A percentile compares a stretch with the other conserved stretches of the same genome.
These are phyloP conservation scores for Plagodis pulveraria DNA, from an alignment of 2,888 invertebrate species.

Conservation along the genomic window DNA sequence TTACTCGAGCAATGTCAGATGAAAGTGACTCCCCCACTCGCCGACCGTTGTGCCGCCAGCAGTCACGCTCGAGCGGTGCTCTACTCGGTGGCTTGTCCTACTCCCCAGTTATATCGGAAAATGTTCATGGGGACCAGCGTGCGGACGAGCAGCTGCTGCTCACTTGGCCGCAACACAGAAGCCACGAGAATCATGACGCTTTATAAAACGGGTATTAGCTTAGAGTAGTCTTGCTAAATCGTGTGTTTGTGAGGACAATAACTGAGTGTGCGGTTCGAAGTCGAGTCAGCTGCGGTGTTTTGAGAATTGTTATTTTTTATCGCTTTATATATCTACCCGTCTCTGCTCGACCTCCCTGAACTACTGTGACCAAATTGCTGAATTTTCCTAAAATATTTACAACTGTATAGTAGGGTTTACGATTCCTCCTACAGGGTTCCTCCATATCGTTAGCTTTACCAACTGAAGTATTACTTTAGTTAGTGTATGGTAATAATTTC, in stretches of 20 bases:
- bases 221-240: conserved; percentile 53
- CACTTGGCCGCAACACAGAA: conserved; percentile 80
- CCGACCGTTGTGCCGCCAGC: conserved; percentile 76
- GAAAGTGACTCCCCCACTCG: conserved; percentile 87
- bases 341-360: conserved; percentile 61
- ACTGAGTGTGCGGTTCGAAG: conserved; percentile 65
- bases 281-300: conserved; percentile 67
- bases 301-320: conserved; percentile 63
- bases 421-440: conserved; percentile 82
- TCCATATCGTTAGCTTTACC: conserved; percentile 84
- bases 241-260: conserved; percentile 71
- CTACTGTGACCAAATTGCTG: conserved; percentile 73
- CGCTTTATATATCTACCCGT: conserved; percentile 64
- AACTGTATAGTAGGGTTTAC: conserved; percentile 70
- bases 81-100: conserved; percentile 74
- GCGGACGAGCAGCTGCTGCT: conserved; percentile 82
- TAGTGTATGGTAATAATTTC: conserved; percentile 70
- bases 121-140: conserved; percentile 56
- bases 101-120: conserved; percentile 73
- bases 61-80: conserved; percentile 80
- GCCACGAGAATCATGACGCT: conserved; percentile 63
- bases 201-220: conserved; percentile 72
- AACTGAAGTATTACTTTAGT: conserved; percentile 81
- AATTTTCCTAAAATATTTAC: conserved; percentile 70
- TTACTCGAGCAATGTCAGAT: conserved; percentile 90